Percentiles rank a stretch among this genome's conserved stretches.
Evolutionary conservation across 1,140 invertebrate species (phyloP).

Genomic region (Antheraea pernyi): DNA sequence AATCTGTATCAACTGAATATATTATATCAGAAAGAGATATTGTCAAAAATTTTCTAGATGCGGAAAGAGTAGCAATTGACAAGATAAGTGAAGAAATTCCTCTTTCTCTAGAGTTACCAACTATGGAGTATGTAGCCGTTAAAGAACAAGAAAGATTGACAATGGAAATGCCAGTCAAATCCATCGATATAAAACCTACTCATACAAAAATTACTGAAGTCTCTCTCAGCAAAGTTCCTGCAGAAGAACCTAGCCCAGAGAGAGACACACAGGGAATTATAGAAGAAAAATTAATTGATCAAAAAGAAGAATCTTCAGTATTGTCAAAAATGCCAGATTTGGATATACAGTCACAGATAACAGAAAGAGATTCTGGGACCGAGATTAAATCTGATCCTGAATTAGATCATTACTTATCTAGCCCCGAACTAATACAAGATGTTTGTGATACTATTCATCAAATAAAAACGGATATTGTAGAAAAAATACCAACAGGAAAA

Average conservation of each 20-base stretch:
- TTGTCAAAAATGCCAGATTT: neutral
- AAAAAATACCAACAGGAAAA: neutral
- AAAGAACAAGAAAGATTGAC: neutral
- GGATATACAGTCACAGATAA: neutral
- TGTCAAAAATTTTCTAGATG: neutral
- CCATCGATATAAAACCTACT: neutral
- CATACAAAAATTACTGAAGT: conserved; percentile 22
- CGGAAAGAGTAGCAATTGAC: neutral
- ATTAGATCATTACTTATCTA: conserved; percentile 26
- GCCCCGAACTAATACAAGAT: conserved; percentile 43
- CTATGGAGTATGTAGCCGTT: conserved; percentile 2
- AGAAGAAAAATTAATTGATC: neutral
- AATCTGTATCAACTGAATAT: neutral
- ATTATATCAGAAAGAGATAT: neutral
- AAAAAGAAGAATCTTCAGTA: neutral
- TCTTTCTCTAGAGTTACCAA: no score
- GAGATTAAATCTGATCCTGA: conserved; percentile 9
- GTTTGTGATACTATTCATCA: conserved; percentile 6
- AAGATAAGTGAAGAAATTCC: conserved; percentile 12
- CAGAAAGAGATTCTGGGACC: neutral
- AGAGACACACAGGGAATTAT: conserved; percentile 27
- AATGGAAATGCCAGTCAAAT: neutral
- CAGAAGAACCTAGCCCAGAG: conserved; percentile 52
- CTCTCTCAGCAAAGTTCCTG: conserved; percentile 56
- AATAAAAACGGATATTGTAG: neutral